phyloP scores from a whole-genome alignment of 2,888 invertebrate species.

The Acanthoscelides obtectus region DNA sequence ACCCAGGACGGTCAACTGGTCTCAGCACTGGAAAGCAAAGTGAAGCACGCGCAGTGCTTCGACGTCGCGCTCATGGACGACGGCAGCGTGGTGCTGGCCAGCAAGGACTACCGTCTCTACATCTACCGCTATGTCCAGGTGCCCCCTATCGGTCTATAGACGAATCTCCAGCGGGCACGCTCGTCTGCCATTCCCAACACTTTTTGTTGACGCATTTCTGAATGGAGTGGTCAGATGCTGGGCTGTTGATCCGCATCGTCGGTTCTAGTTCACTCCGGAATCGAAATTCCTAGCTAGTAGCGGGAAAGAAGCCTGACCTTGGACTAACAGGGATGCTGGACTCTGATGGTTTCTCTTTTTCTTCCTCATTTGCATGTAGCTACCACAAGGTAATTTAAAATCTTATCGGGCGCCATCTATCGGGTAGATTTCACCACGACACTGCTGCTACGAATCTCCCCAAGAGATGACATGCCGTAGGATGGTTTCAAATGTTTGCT shows the following conservation, averaged over 20 bases:
- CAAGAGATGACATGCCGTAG: too few relatives aligned
- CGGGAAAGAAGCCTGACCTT: background rate
- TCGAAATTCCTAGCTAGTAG: constrained; percentile 4
- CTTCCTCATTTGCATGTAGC: background rate
- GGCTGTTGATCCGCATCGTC: constrained; percentile 32
- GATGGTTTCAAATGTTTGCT: too few relatives aligned
- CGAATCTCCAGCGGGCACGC: constrained; percentile 34
- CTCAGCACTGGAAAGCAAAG: constrained; percentile 97
- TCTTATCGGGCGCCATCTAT: too few relatives aligned
- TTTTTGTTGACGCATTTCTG: constrained; percentile 49
- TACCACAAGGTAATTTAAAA: too few relatives aligned
- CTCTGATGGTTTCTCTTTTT: background rate
- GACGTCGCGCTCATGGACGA: constrained; percentile 99
- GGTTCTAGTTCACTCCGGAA: constrained; percentile 1
- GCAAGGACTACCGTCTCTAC: constrained; percentile 98
- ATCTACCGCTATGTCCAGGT: constrained; percentile 98
- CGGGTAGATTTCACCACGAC: background rate
- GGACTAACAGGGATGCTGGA: background rate
- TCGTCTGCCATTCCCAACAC: constrained; percentile 41
- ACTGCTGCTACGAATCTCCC: too few relatives aligned
- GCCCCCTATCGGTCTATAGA: constrained; percentile 77
- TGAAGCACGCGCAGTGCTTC: constrained; percentile 99
- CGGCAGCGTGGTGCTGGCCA: constrained; percentile 96
- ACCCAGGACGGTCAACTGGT: constrained; percentile 96
- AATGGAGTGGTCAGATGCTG: constrained; percentile 44